Evolutionary conservation across 1,140 invertebrate species (phyloP), one percentile per base, ranked within the genome.

Genomic region (Drosophila simulans): DNA sequence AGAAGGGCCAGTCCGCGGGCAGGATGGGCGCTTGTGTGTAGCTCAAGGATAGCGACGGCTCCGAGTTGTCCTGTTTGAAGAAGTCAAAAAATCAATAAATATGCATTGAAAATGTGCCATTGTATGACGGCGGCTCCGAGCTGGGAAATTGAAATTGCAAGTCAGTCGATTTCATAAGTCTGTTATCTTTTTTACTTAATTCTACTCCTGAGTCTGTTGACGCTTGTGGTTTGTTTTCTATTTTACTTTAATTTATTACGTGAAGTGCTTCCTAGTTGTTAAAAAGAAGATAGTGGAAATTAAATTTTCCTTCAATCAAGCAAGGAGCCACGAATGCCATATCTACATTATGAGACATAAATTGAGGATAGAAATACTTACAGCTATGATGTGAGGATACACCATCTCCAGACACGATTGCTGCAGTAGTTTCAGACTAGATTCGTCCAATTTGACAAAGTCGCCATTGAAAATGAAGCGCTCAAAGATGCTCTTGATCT

Each of bases 1-100:
- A 84, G 48, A 91, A 92, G 0, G 91, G 91, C 91, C 91, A 92
- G 54, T 92, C 91, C 0, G 68, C 49, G 13, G 84, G 80, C 22
- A 92, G 35, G 31, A 91, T 72, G 5, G 91, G 88, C 3, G 75
- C 65, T 53, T 80, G 88, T 13, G 74, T 90, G 37, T 77, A 83
- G 49, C 83, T 77, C 13, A 91, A 56, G 5, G 77, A 77, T 15
- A 92, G 49, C 2, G 80, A 89, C 3, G 91, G 74, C 49, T 92
- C 90, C 3, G 55, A 83, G 39, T 90, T 83, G 34, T 88, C 73
- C 91, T 92, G 46, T 10, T 48, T 40, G 20, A 27, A 52, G 4
- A 27, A 20, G 13, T 20, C 37, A 46, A 34, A 42, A 8, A 52
- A 31, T 8, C 10, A 31, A 31, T 45, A 60, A 25, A 5, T 2